phyloP scores from a whole-genome alignment of 2,113 vertebrate genomes.

The Megaptera novaeangliae region DNA sequence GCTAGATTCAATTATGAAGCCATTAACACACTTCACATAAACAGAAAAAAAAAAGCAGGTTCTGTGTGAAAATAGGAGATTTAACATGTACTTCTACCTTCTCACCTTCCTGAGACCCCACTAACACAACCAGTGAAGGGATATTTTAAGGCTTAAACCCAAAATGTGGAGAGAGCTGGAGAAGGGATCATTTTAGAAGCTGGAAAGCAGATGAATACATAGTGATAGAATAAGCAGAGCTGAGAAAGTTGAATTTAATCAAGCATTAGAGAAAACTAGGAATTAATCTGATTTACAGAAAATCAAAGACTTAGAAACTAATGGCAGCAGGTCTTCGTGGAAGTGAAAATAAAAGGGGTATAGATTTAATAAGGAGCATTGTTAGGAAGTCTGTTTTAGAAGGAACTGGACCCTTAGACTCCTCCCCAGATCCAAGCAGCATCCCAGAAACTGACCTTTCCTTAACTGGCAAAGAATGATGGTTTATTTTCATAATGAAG shows the following conservation, averaged over 20 bases:
- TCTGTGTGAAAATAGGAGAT: neutral
- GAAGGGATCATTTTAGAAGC: neutral
- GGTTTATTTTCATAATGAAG: constrained; percentile 14
- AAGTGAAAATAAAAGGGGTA: neutral
- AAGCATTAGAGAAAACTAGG: neutral
- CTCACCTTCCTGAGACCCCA: neutral
- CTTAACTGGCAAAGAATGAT: neutral
- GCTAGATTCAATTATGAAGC: neutral
- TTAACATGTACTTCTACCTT: neutral
- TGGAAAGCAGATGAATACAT: neutral
- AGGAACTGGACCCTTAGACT: neutral
- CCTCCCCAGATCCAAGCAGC: neutral
- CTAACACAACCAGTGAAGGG: neutral
- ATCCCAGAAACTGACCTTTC: neutral
- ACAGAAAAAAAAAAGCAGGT: constrained; percentile 39
- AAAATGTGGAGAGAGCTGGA: neutral
- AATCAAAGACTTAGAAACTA: neutral
- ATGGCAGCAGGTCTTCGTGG: neutral
- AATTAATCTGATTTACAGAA: neutral
- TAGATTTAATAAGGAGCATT: neutral
- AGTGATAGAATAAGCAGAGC: neutral
- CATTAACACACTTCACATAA: constrained; percentile 5
- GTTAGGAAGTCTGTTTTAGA: neutral
- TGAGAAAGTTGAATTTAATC: neutral
- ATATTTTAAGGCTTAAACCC: constrained; percentile 5